Conservation (phyloP, 2,113 vertebrate genomes). For the Polypterus bichir region DNA sequence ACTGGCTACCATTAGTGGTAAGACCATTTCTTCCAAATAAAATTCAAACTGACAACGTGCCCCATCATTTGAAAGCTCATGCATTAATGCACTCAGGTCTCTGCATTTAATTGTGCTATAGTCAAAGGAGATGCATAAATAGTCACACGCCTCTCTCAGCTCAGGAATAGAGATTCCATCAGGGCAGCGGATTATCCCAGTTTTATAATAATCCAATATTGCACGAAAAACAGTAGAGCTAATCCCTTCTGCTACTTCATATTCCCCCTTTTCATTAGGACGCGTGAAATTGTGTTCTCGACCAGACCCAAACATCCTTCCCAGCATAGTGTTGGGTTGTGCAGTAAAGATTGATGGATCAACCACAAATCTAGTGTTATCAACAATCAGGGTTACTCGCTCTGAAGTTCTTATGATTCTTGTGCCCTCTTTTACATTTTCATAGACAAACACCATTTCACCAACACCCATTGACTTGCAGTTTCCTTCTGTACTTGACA, state of each 20-base stretch:
- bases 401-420: conserved; percentile 77
- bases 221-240: conserved; percentile 94
- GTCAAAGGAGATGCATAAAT: conserved; percentile 97
- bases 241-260: conserved; percentile 93
- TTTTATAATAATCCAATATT: conserved; percentile 98
- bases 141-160: conserved; percentile 90
- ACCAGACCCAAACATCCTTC: conserved; percentile 98
- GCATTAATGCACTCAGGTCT: conserved; percentile 98
- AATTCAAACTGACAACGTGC: conserved; percentile 93
- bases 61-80: conserved; percentile 93
- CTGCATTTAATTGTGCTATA: conserved; percentile 98
- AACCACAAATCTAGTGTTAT: conserved; percentile 95
- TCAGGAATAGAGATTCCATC: conserved; percentile 99
- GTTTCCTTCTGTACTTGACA: conserved; percentile 78
- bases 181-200: conserved; percentile 93
- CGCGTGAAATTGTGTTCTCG: conserved; percentile 96
- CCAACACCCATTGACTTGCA: conserved; percentile 69
- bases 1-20: conserved; percentile 91
- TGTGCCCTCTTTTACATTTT: conserved; percentile 78
- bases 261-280: conserved; percentile 96
- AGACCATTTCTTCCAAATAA: conserved; percentile 96
- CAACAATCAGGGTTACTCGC: conserved; percentile 89
- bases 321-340: conserved; percentile 97
- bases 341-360: conserved; percentile 94
- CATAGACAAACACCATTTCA: conserved; percentile 94